Conservation (phyloP, 1,140 invertebrate genomes). For the Penaeus chinensis region DNA sequence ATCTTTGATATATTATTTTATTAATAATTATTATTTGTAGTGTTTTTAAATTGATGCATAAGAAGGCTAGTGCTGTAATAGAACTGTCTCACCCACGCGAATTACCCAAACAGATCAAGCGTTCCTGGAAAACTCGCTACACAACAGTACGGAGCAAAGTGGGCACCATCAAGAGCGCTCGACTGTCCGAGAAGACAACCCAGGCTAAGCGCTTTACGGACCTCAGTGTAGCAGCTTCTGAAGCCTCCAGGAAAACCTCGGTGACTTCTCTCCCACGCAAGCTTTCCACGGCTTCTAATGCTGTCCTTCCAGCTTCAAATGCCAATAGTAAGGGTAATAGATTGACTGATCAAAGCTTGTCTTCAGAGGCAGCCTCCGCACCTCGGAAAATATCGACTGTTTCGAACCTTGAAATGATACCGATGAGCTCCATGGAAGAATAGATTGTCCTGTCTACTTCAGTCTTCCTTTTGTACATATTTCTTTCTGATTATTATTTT, state of each 20-base stretch:
- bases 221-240: slow-evolving; percentile 13
- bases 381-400: not conserved
- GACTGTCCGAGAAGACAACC: too few relatives aligned
- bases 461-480: not conserved
- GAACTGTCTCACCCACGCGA: too few relatives aligned
- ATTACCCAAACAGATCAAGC: too few relatives aligned
- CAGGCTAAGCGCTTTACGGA: not conserved
- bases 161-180: too few relatives aligned
- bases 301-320: not conserved
- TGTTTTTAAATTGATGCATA: too few relatives aligned
- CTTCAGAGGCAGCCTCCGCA: not conserved
- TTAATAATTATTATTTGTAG: too few relatives aligned
- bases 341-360: not conserved
- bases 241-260: slow-evolving; percentile 37
- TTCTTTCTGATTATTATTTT: not conserved
- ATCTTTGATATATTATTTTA: too few relatives aligned
- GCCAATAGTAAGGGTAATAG: not conserved
- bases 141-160: too few relatives aligned
- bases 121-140: too few relatives aligned
- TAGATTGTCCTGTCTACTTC: not conserved
- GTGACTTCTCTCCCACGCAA: slow-evolving; percentile 46
- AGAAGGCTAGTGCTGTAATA: too few relatives aligned
- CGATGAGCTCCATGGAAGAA: not conserved
- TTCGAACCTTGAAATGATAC: not conserved
- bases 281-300: slow-evolving; percentile 1